phyloP scores from a whole-genome alignment of 37 sponge, comb jelly and placozoan species.

The Tethya wilhelma region DNA sequence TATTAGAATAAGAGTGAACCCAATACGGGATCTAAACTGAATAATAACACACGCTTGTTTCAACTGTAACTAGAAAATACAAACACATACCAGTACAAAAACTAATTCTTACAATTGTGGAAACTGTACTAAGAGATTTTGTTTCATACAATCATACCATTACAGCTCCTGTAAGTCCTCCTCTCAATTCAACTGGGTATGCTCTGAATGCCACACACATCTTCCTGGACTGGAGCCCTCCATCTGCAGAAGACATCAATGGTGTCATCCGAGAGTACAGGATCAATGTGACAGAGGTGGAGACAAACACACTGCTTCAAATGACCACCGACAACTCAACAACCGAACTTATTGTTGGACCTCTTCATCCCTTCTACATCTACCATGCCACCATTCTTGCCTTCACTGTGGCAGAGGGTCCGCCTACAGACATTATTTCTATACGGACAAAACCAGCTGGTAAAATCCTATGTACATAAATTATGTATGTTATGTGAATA shows the following conservation, averaged over 20 bases:
- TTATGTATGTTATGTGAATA: not conserved
- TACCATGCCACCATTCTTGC: constrained; percentile 40
- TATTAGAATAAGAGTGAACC: no score
- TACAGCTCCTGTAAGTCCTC: constrained; percentile 24
- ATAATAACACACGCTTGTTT: no score
- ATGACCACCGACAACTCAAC: not conserved
- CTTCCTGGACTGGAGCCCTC: constrained; percentile 21
- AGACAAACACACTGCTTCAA: not conserved
- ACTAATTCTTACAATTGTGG: not conserved
- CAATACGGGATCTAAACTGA: no score
- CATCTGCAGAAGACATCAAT: constrained; percentile 28
- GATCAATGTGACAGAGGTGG: constrained; percentile 26
- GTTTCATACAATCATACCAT: not conserved
- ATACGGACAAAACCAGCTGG: constrained; percentile 45
- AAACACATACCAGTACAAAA: not conserved
- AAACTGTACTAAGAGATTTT: not conserved
- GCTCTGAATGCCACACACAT: constrained; percentile 34
- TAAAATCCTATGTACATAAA: constrained; percentile 1
- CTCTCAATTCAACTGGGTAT: not conserved
- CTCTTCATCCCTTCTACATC: constrained; percentile 41
- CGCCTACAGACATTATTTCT: constrained; percentile 13
- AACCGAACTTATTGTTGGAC: constrained; percentile 25
- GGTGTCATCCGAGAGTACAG: constrained; percentile 42
- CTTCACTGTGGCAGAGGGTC: constrained; percentile 36
- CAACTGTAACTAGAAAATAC: no score